Conservation (phyloP, 2,888 invertebrate genomes). For the Panzeria rudis region DNA sequence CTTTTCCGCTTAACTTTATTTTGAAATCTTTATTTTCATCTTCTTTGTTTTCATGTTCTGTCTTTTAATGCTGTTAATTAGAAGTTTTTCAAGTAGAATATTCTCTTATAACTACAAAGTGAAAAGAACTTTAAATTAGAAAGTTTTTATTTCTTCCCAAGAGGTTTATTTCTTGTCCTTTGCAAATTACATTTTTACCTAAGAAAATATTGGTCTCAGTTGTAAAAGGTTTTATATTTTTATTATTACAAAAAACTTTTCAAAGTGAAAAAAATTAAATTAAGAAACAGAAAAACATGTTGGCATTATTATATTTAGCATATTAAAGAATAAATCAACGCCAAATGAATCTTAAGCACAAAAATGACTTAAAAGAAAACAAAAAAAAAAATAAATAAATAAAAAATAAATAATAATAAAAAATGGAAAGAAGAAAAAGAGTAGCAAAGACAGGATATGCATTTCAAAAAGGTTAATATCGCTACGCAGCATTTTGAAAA, state of each 20-base stretch:
- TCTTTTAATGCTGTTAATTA: constrained; percentile 54
- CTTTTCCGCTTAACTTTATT: not conserved
- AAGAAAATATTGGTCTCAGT: constrained; percentile 4
- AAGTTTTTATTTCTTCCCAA: constrained; percentile 35
- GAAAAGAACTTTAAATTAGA: constrained; percentile 40
- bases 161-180: not conserved
- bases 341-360: not conserved
- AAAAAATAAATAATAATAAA: no score
- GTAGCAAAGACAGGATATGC: no score
- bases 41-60: not conserved
- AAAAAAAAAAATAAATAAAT: no score
- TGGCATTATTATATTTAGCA: not conserved
- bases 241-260: not conserved
- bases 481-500: no score
- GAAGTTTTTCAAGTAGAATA: constrained; percentile 41
- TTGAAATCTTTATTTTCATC: not conserved
- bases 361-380: not conserved
- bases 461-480: no score
- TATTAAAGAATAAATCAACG: not conserved
- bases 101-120: not conserved
- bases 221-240: not conserved
- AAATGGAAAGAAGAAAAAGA: no score
- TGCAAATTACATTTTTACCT: constrained; percentile 17
- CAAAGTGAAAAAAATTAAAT: not conserved
- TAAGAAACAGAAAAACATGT: not conserved